Base-by-base conservation (phyloP, 2,888 invertebrate species). In the Callyntrura sp. region DNA sequence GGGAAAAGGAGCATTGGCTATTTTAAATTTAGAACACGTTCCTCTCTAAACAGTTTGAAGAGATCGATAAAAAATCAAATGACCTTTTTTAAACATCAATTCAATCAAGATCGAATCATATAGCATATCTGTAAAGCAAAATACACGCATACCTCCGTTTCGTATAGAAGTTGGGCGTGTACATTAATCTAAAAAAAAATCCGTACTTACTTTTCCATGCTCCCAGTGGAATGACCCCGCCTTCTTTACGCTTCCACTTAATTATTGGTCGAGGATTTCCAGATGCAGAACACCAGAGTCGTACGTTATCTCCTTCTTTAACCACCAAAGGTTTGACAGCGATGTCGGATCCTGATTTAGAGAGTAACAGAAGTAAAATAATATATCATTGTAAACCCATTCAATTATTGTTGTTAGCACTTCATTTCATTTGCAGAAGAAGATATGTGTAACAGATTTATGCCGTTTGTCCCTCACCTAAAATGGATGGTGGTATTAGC, bases 401-500 rank as follows among this genome's bases (percentile, higher is more conserved):
- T 73, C 12, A 1, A 12, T 20, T 51, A n/a, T 55, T 55, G 6
- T 6, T 35, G 6, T 35, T 35, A 35, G 35, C 35, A 11, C 25
- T 81, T 28, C 3, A 55, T 60, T 25, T 55, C 35, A 51, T 17
- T 62, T 17, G 4, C 62, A 23, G 23, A 17, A 5, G 17, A n/a
- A 43, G 1, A 45, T n/a, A n/a, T 45, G 70, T 43, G 48, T 8
- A 28, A 76, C 51, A 9, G 48, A 35, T 8, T 8, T 28, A 25
- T 14, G 11, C 14, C 20, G 17, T 70, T 45, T 9, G 0, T 35
- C 43, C n/a, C 6, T 35, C n/a, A 96, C 97, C 96, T 88, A 97
- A 96, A 94, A 98, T 97, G 51, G 97, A 97, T 48, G 98, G 98
- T n/a, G 98, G 97, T 93, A 98, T 97, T 51, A 98, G 96, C 57